Evolutionary conservation across 2,113 vertebrate genomes (phyloP), one percentile per base, ranked within the genome.

Genomic region (Anguilla japonica): DNA sequence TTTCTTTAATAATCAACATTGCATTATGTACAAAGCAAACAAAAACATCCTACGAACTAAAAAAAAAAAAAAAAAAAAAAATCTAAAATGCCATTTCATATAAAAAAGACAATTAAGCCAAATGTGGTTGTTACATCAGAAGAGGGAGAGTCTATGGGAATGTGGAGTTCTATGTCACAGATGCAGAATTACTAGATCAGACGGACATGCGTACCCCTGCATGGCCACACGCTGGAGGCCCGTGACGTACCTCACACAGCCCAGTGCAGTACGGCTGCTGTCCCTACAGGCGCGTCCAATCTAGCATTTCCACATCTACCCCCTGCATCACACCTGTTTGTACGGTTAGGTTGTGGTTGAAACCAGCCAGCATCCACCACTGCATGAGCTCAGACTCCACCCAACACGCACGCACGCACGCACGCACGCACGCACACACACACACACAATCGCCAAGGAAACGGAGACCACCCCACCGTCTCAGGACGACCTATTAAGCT

Each of bases 1-100:
- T 88, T 85, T 84, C 53, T 84, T 84, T 86, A 84, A 81, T 84
- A 84, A 88, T 86, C 53, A 87, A 75, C 81, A 83, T 86, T 67
- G 81, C 82, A 86, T 84, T 80, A 84, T 80, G 41, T 86, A 86
- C 75, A 88, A 81, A 84, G 85, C 41, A 75, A 88, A 84, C 53
- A 85, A 41, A 34, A 67, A 83, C 50, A 82, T 82, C 39, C 79
- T 75, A 80, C 60, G 2, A 29, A 56, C 2, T 79, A 83, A 86
- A 46, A 50, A 83, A 71, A 84, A 67, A 86, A 86, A 81, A 79
- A 46, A 46, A 46, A 46, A 83, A 71, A 87, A 82, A 81, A 80
- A 20, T 71, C 56, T 87, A 87, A 87, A 87, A 87, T 83, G 80
- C 57, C 86, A 87, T 71, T 81, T 60, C 16, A 86, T 86, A 82